Evolutionary conservation across 2,113 vertebrate species (phyloP).

Genomic region (Anser cygnoides): DNA sequence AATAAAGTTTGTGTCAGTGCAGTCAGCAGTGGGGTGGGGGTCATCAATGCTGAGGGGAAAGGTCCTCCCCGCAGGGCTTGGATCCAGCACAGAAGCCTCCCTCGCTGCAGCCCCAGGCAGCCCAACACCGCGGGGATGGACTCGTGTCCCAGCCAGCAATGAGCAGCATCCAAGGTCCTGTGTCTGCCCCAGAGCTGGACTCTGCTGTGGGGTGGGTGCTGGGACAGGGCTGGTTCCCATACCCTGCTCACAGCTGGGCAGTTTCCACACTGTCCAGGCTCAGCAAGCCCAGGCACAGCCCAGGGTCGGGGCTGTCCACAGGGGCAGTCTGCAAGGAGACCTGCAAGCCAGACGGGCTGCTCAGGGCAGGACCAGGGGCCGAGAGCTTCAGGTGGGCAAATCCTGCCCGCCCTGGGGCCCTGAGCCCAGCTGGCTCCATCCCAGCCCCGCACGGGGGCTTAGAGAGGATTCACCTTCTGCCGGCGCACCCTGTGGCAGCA

Average conservation of each 20-base stretch:
- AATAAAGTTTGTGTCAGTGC: conserved; percentile 81
- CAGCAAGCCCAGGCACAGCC: conserved; percentile 51
- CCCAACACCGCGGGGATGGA: not conserved
- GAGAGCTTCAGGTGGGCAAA: fast-evolving
- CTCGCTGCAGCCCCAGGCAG: fast-evolving
- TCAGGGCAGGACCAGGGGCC: fast-evolving
- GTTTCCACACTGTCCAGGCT: conserved; percentile 12
- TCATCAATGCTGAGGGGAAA: fast-evolving
- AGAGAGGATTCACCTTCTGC: conserved; percentile 44
- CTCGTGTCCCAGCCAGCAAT: not conserved
- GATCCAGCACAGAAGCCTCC: not conserved
- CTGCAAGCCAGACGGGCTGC: not conserved
- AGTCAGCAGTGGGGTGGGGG: not conserved
- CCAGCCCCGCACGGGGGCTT: not conserved
- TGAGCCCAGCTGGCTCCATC: fast-evolving
- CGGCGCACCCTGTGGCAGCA: conserved; percentile 56
- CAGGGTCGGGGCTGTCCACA: fast-evolving
- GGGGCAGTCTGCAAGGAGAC: conserved; percentile 21
- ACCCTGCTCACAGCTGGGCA: conserved; percentile 31
- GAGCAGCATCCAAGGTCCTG: not conserved
- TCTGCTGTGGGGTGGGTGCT: not conserved
- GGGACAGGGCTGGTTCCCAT: not conserved
- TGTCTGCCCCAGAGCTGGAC: fast-evolving
- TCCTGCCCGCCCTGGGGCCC: not conserved
- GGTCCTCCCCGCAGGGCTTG: not conserved